Base-by-base conservation (phyloP, 2,113 vertebrate genomes). In the Saguinus imperator region DNA sequence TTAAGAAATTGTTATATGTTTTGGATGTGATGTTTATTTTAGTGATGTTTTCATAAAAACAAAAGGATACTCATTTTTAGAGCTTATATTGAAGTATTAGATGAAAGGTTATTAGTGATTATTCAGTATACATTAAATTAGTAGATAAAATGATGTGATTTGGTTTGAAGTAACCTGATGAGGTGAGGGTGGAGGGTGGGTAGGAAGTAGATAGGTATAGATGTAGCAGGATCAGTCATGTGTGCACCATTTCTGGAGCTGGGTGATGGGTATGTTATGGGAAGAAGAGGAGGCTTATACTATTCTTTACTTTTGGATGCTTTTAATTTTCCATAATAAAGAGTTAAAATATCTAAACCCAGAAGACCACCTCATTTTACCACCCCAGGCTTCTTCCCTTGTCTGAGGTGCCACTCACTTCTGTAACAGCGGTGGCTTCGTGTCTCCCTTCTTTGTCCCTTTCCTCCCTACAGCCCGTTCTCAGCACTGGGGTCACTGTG, bases 291-390 rank as follows among this genome's bases (percentile, higher is more conserved):
- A 20, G 8, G 1, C 6, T 90, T 72, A 45, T 72, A 4, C 21
- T 90, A 27, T 8, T 14, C 17, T 64, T 37, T 55, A 29, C 35
- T 76, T 94, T 35, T 76, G 29, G 35, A n/a, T 85, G 18, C 45
- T 76, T 75, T 70, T 29, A 68, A 23, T 89, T 94, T 85, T 86
- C 3, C 9, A 61, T 5, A 40, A 83, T 83, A 76, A 94, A 90
- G 6, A 21, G 8, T 50, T 92, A 64, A 55, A 61, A 43, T n/a
- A 18, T 23, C 86, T 50, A 32, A 12, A n/a, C 48, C 18, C 50
- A n/a, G 32, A 86, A 27, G n/a, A 18, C 4, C 8, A 17, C 23
- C 11, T n/a, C 17, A 13, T 35, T 75, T 48, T 4, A 14, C 79
- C 64, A 73, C 55, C 2, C 48, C 29, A 8, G 32, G 23, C 5